Conservation (phyloP, 2,113 vertebrate species). For the Plecturocebus donacophilus region DNA sequence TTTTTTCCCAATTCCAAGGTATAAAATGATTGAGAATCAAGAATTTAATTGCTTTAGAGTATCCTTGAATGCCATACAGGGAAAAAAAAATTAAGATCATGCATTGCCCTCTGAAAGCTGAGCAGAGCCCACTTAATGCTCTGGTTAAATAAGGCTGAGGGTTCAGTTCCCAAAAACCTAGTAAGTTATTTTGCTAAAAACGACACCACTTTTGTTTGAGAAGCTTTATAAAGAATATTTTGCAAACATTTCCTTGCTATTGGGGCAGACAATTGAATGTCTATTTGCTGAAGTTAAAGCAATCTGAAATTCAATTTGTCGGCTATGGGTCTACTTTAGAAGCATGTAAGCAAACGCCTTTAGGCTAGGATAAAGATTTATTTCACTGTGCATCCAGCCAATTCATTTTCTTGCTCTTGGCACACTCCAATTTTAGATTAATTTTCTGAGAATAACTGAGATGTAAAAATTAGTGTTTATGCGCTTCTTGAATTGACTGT, state of each 20-base stretch:
- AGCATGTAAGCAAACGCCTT: background rate
- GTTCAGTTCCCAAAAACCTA: background rate
- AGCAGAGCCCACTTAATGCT: background rate
- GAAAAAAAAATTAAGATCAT: background rate
- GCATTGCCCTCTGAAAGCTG: background rate
- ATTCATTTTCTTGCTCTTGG: constrained; percentile 36
- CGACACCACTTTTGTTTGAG: background rate
- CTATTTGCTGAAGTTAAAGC: constrained; percentile 24
- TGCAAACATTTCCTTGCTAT: constrained; percentile 25
- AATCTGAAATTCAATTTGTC: constrained; percentile 51
- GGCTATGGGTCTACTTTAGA: background rate
- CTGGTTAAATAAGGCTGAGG: background rate
- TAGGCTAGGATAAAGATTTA: background rate
- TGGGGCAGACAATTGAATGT: constrained; percentile 32
- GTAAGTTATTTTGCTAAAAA: background rate
- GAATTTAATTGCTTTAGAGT: background rate
- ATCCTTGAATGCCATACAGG: background rate
- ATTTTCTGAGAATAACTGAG: constrained; percentile 8
- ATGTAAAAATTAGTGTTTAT: background rate
- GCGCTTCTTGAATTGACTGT: background rate
- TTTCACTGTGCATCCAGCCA: background rate
- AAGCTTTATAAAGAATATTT: constrained; percentile 26
- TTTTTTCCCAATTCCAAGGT: background rate
- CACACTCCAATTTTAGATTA: background rate
- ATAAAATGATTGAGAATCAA: background rate